Evolutionary conservation across 2,113 vertebrate genomes (phyloP), one percentile per base, ranked within the genome.

Genomic region (Oncorhynchus mykiss): DNA sequence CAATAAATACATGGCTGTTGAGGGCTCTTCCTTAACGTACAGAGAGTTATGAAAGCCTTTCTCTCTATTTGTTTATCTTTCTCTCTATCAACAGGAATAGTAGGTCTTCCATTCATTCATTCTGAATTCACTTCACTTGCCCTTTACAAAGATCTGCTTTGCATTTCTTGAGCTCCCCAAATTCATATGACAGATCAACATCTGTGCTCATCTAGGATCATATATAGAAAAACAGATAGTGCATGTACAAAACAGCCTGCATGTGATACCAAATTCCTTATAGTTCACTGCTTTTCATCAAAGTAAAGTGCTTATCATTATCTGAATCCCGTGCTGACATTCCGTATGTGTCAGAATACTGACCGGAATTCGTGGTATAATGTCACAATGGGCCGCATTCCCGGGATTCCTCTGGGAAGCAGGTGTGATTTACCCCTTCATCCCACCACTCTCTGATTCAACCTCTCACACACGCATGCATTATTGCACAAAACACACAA

Each of bases 391-490:
- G 67, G 72, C 75, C 73, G 80, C 84, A 83, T 83, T 78, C 83
- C 83, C 75, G 75, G 75, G 76, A 87, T 82, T 87, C 83, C 83
- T 88, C 78, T 20, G 75, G 74, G 77, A 87, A 85, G 81, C 81
- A 90, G 84, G 85, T 88, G 88, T 86, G 80, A 74, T 62, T 88
- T 88, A 81, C 73, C 78, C 74, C 80, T 45, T 88, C 89, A 90
- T 90, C 84, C 82, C 80, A 87, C 82, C 16, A 51, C 57, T 76
- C 70, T 67, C 45, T 18, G 67, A 77, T 80, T 51, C 74, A 67
- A 39, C n/a, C 66, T 62, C 64, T 31, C 34, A n/a, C 73, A 49
- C 72, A 59, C 34, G 13, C 71, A 62, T 57, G 13, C 20, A 27
- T 60, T 78, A 45, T 66, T n/a, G 2, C 29, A 18, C 66, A 18